Evolutionary conservation across 2,797 vertebrate species (phyloP), one percentile per base, ranked within the genome.

Genomic region (Danio albolineatus): DNA sequence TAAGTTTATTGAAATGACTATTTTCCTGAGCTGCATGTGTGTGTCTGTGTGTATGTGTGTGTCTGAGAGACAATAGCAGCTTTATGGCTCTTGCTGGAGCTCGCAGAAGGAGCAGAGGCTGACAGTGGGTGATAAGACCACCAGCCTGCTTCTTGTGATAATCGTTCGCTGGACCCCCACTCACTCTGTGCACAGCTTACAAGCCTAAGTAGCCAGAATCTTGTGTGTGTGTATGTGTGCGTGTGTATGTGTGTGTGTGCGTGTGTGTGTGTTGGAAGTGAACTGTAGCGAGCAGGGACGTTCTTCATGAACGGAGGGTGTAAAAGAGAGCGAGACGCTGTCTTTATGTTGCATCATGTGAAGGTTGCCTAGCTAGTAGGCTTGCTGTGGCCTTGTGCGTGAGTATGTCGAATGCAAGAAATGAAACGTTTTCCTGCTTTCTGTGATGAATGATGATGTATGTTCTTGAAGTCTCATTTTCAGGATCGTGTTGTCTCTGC

Each of bases 111-210:
- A 95, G 96, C 95, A 96, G 95, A 95, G 96, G 77, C 97, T 99
- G 97, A 98, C 96, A 95, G 95, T 95, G 95, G 96, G 95, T 97
- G 98, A 99, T 99, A 98, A 98, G 96, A 94, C 95, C 94, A 95
- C 95, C 96, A 95, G 96, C 95, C 96, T 98, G 97, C 96, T 94
- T 92, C 94, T 94, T 95, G 95, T 95, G 96, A 96, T 97, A 98
- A 98, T 98, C 96, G 95, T 96, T 95, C 95, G 95, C 89, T 90
- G 96, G 96, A 98, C 96, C 95, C 86, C 90, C 78, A 77, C 85
- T 75, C 83, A 83, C 70, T 67, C 64, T 59, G 54, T 76, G 76
- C 76, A 71, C 73, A 73, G 80, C 80, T 84, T 86, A 78, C 82
- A 84, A 71, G 80, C 73, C 80, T 83, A 83, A 86, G 84, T 84